phyloP scores from a whole-genome alignment of 2,888 invertebrate genomes.

The Tethea ocularis region DNA sequence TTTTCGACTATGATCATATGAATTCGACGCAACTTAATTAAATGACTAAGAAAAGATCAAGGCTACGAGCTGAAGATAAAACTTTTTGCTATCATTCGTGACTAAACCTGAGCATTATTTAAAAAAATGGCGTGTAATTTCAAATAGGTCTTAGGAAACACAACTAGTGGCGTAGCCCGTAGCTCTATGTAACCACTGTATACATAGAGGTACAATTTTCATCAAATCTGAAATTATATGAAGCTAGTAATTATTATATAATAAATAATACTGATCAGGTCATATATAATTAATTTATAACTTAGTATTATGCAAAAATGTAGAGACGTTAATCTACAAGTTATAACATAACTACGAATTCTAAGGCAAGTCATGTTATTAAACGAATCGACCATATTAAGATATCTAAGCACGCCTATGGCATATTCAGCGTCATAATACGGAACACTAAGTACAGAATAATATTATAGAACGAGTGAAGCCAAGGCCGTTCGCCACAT shows the following conservation, averaged over 20 bases:
- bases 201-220: neutral
- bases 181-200: neutral
- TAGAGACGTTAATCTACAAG: neutral
- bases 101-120: conserved; percentile 67
- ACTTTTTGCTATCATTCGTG: conserved; percentile 77
- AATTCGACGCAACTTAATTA: conserved; percentile 64
- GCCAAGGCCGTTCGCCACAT: conserved; percentile 66
- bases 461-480: conserved; percentile 64
- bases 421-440: conserved; percentile 62
- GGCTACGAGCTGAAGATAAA: conserved; percentile 68
- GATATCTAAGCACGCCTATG: conserved; percentile 48
- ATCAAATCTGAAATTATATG: neutral
- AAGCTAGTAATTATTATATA: neutral
- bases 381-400: conserved; percentile 31
- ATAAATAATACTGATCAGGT: neutral
- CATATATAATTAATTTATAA: neutral
- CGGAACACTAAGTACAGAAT: conserved; percentile 74
- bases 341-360: conserved; percentile 15
- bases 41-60: conserved; percentile 77
- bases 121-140: conserved; percentile 75
- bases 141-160: conserved; percentile 69
- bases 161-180: conserved; percentile 16
- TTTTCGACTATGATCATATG: conserved; percentile 48
- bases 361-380: conserved; percentile 28
- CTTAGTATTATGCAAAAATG: neutral